Evolutionary conservation across 2,113 vertebrate species (phyloP).

Genomic region (Pachypanchax playfairii): DNA sequence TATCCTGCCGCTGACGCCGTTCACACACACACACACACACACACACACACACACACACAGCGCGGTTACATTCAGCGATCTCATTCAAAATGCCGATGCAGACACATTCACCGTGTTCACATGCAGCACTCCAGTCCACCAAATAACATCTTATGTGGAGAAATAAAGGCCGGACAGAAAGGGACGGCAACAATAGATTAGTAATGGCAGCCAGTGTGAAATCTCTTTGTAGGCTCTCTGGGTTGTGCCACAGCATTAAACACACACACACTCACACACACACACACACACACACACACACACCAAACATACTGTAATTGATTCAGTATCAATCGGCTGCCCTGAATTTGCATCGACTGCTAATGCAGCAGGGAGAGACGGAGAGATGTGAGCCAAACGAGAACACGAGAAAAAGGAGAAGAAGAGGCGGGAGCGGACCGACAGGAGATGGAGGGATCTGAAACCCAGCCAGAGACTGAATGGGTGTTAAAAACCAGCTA

Average conservation of each 20-base stretch:
- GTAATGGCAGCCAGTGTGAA: slow-evolving; percentile 64
- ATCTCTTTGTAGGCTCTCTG: slow-evolving; percentile 60
- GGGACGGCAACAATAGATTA: slow-evolving; percentile 60
- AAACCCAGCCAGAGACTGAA: slow-evolving; percentile 63
- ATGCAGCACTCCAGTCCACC: slow-evolving; percentile 49
- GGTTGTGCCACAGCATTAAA: slow-evolving; percentile 31
- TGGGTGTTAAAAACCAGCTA: slow-evolving; percentile 63
- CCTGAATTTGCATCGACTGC: slow-evolving; percentile 73
- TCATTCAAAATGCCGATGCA: slow-evolving; percentile 29
- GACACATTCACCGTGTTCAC: slow-evolving; percentile 33
- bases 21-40: slow-evolving; percentile 27
- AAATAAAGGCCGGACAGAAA: slow-evolving; percentile 32
- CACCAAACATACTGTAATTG: slow-evolving; percentile 67
- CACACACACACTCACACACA: slow-evolving; percentile 29
- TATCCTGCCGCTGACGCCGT: slow-evolving; percentile 18
- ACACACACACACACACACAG: neutral
- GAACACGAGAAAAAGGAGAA: slow-evolving; percentile 17
- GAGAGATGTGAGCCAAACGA: slow-evolving; percentile 40
- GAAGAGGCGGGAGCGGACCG: slow-evolving; percentile 25
- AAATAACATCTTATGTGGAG: slow-evolving; percentile 49
- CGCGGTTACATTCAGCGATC: slow-evolving; percentile 30
- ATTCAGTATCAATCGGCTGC: slow-evolving; percentile 73
- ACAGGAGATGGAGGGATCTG: slow-evolving; percentile 49
- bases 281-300: slow-evolving; percentile 26
- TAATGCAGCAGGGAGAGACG: slow-evolving; percentile 56